Conservation (phyloP, 1,140 invertebrate species). For the Drosophila baimaii region DNA sequence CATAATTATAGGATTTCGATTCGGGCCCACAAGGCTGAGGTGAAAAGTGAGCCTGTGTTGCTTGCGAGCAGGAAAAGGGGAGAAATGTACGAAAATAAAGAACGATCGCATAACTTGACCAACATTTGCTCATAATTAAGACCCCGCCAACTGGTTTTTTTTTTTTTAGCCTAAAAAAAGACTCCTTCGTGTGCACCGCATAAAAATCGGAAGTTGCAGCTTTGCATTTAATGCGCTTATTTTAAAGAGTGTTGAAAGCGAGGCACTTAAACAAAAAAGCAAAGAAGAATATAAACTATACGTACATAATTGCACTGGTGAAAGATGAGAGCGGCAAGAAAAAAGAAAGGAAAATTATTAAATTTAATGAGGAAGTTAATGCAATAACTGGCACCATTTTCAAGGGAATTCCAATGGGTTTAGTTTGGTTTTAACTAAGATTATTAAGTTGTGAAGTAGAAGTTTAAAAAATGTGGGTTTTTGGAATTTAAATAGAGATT, state of each 20-base stretch:
- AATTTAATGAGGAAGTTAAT: constrained; percentile 25
- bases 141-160: constrained; percentile 62
- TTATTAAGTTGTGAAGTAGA: background rate
- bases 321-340: background rate
- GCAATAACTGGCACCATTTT: constrained; percentile 5
- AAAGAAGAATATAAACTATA: constrained; percentile 1
- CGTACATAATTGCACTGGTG: constrained; percentile 10
- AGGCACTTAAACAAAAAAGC: constrained; percentile 13
- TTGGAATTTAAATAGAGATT: too few relatives aligned
- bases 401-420: background rate
- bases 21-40: constrained; percentile 40
- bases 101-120: constrained; percentile 59
- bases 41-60: constrained; percentile 62
- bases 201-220: constrained; percentile 78
- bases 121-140: constrained; percentile 76
- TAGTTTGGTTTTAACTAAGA: background rate
- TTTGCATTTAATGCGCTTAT: constrained; percentile 77
- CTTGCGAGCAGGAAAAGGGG: background rate
- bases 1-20: constrained; percentile 78
- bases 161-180: constrained; percentile 34
- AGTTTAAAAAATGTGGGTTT: too few relatives aligned
- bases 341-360: constrained; percentile 6
- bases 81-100: constrained; percentile 35
- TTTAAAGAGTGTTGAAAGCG: constrained; percentile 80
- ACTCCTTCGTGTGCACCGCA: constrained; percentile 55